Conservation (phyloP, 1,140 invertebrate species). For the Drosophila erecta region DNA sequence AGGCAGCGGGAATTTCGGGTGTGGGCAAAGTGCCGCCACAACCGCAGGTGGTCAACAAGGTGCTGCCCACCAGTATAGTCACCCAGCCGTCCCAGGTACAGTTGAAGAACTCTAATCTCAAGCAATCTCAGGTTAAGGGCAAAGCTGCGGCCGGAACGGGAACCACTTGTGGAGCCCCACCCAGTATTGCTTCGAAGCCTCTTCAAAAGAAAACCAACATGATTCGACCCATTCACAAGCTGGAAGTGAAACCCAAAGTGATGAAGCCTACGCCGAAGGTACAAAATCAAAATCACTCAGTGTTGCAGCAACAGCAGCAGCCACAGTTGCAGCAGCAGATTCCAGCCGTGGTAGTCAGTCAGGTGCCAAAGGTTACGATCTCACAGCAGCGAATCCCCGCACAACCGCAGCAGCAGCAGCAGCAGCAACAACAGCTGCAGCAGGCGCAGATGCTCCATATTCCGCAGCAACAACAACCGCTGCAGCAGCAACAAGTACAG, state of each 20-base stretch:
- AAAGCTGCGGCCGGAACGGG: slow-evolving; percentile 49
- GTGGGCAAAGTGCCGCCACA: slow-evolving; percentile 67
- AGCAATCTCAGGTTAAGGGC: slow-evolving; percentile 29
- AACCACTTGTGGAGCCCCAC: slow-evolving; percentile 58
- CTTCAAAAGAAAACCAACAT: slow-evolving; percentile 73
- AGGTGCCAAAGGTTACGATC: slow-evolving; percentile 43
- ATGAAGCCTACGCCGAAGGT: slow-evolving; percentile 65
- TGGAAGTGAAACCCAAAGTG: slow-evolving; percentile 78
- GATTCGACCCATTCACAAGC: slow-evolving; percentile 76
- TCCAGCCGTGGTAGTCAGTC: slow-evolving; percentile 22
- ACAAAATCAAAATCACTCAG: slow-evolving; percentile 26
- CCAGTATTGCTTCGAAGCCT: slow-evolving; percentile 74
- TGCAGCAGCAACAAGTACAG: slow-evolving; percentile 26
- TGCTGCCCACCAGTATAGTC: slow-evolving; percentile 64
- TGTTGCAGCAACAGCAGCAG: slow-evolving; percentile 36
- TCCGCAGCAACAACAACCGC: slow-evolving; percentile 32
- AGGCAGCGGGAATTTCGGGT: slow-evolving; percentile 44
- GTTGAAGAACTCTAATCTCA: slow-evolving; percentile 25
- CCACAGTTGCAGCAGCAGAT: slow-evolving; percentile 15
- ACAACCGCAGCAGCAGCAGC: slow-evolving; percentile 32
- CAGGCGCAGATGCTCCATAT: slow-evolving; percentile 34
- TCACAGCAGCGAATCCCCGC: slow-evolving; percentile 39
- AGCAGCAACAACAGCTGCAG: slow-evolving; percentile 29
- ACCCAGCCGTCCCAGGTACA: slow-evolving; percentile 53
- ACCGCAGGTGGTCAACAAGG: slow-evolving; percentile 77